Evolutionary conservation across 1,140 invertebrate species (phyloP), one percentile per base, ranked within the genome.

Genomic region (Penaeus japonicus): DNA sequence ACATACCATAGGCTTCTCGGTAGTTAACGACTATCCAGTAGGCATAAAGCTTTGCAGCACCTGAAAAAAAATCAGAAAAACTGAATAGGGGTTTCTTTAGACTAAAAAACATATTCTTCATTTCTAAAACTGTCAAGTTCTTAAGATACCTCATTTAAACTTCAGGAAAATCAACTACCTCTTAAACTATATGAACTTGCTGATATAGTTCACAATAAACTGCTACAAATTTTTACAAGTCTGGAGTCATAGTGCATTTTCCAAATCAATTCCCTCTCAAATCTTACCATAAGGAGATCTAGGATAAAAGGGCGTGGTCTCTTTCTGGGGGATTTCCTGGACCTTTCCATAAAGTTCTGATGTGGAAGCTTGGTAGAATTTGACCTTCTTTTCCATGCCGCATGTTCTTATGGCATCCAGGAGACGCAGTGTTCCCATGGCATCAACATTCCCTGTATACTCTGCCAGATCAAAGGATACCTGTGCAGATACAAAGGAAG

Each of bases 11-110:
- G 0, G 99, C 98, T 93, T 99, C 99, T 87, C 99, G 94, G 92
- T 99, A 99, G 93, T 99, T 99, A 17, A 98, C 94, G 0, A 99
- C 97, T 91, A 99, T 99, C 99, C 99, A 99, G 92, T 98, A 99
- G 4, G 96, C 99, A 92, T 99, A 99, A 83, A 99, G 94, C 93
- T 99, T 99, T 2, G 99, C 98, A 91, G 97, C 98, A 80, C 98
- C 98, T 99, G 92, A 81, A 90, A 91, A 62, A 15, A 32, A 86
- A 83, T 30, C 39, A 83, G 1, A 77, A 22, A 35, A 18, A 57
- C 39, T 15, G 18, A 18, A 27, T 2, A 12, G 39, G 15, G 1
- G 0, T 57, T 24, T 10, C 27, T 17, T 30, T 0, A 80, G 39
- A 10, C 4, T 39, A 39, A 4, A 39, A 39, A 39, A 39, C 4